phyloP scores from a whole-genome alignment of 2,113 vertebrate genomes.

The Haliaeetus leucogaster region DNA sequence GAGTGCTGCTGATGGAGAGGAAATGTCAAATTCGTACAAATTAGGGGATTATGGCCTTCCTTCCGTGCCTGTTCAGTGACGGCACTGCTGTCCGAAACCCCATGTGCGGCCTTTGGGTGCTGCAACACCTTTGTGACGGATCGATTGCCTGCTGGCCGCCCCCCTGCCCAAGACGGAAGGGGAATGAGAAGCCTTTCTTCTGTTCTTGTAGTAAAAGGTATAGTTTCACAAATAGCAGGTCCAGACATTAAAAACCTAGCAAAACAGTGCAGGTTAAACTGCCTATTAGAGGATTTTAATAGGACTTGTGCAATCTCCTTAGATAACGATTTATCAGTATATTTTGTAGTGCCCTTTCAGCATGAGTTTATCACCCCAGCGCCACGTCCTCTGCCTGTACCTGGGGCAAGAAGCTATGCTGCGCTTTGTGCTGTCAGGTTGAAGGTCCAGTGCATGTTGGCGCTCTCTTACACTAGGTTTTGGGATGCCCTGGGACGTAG shows the following conservation, averaged over 20 bases:
- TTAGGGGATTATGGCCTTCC: neutral
- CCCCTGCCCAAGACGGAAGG: neutral
- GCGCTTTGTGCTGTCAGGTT: neutral
- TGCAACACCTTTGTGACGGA: neutral
- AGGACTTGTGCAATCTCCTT: neutral
- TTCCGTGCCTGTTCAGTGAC: neutral
- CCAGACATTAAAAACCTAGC: neutral
- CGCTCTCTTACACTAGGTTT: neutral
- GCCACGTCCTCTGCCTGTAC: neutral
- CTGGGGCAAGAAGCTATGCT: neutral
- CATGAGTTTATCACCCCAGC: neutral
- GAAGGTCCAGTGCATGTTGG: neutral
- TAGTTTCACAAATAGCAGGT: neutral
- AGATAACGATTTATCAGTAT: neutral
- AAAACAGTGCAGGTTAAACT: neutral
- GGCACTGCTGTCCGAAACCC: neutral
- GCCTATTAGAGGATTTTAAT: neutral
- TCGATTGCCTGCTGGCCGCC: accelerated
- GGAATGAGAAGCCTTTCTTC: neutral
- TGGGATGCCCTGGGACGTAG: neutral
- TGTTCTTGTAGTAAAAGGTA: neutral
- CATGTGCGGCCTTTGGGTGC: accelerated
- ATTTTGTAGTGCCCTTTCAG: neutral
- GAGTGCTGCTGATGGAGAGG: neutral
- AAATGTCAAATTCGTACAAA: neutral